These are phyloP conservation scores for Corella eumyota DNA, from an alignment of 23 tunicate genomes.

Conservation along the genomic window DNA sequence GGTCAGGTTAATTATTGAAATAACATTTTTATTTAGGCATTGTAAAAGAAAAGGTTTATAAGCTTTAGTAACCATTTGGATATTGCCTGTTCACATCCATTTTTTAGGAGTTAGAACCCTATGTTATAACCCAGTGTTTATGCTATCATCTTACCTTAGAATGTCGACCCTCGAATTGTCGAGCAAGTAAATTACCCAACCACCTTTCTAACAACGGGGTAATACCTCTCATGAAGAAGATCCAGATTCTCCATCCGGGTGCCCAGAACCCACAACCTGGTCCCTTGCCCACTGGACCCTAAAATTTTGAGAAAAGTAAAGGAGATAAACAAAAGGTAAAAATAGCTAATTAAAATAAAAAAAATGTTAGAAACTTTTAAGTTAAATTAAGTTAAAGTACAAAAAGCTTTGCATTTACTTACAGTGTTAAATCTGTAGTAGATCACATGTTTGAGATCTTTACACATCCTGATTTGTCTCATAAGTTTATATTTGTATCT, in stretches of 20 bases:
- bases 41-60: too few species aligned
- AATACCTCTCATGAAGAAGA: constrained; percentile 96
- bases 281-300: constrained; percentile 99
- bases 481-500: constrained; percentile 96
- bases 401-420: constrained; percentile 1
- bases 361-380: too few species aligned
- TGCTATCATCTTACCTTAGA: constrained; percentile 85
- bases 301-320: background rate
- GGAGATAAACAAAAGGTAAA: too few species aligned
- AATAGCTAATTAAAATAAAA: too few species aligned
- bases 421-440: constrained; percentile 98
- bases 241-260: constrained; percentile 99
- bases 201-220: constrained; percentile 94
- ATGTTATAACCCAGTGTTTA: too few species aligned
- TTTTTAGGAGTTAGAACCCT: too few species aligned
- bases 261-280: constrained; percentile 99
- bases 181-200: constrained; percentile 96
- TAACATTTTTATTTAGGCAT: too few species aligned
- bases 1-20: too few species aligned
- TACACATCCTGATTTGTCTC: constrained; percentile 98
- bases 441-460: constrained; percentile 94
- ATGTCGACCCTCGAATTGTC: constrained; percentile 98
- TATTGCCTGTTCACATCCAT: too few species aligned
- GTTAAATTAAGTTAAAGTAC: background rate
- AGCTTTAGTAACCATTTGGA: too few species aligned